A percentile compares a stretch with the other conserved stretches of the same genome.
Conservation (phyloP, 2,888 invertebrate genomes). For the Andrena praecox region DNA sequence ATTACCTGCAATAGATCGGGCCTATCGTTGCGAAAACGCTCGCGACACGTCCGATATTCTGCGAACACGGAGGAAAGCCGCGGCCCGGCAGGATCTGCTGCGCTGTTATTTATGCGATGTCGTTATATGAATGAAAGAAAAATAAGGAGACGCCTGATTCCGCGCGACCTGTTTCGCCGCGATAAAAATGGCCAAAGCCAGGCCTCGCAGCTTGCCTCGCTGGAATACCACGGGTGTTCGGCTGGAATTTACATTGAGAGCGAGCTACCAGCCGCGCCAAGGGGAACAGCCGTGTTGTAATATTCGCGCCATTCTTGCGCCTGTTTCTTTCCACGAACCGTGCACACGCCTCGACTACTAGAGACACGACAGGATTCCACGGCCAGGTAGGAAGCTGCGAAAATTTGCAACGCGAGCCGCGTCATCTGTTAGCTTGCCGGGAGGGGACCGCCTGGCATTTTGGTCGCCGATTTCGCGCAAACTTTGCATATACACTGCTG, state of each 20-base stretch:
- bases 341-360: neutral
- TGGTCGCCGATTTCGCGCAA: too few relatives aligned
- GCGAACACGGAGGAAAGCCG: neutral
- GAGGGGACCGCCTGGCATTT: too few relatives aligned
- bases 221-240: conserved; percentile 48
- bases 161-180: conserved; percentile 62
- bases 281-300: conserved; percentile 51
- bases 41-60: conserved; percentile 13
- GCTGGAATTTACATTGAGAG: conserved; percentile 63
- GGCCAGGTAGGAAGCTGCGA: neutral
- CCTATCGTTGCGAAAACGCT: conserved; percentile 42
- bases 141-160: conserved; percentile 62
- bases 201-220: conserved; percentile 43
- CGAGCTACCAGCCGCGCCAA: conserved; percentile 35
- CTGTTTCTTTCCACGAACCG: conserved; percentile 31
- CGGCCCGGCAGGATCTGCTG: conserved; percentile 27
- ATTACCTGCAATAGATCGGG: conserved; percentile 34
- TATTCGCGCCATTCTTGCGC: conserved; percentile 46
- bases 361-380: conserved; percentile 11
- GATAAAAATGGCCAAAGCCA: conserved; percentile 62
- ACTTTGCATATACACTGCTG: too few relatives aligned
- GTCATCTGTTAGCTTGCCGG: conserved; percentile 8
- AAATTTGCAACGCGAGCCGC: conserved; percentile 17
- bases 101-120: conserved; percentile 52
- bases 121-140: conserved; percentile 66